Conservation (phyloP, 2,888 invertebrate genomes). For the Phlogophora meticulosa region DNA sequence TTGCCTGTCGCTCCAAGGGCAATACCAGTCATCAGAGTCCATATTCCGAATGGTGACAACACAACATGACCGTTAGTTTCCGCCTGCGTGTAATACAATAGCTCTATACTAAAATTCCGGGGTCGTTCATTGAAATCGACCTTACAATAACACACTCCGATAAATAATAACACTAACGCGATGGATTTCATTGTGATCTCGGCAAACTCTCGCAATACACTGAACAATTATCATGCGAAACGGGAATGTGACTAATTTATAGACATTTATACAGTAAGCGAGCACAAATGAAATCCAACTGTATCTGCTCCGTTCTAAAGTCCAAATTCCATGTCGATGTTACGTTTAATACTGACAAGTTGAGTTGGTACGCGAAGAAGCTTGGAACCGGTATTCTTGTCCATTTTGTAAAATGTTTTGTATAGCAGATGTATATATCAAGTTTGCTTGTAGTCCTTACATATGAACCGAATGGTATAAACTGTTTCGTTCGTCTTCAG, state of each 20-base stretch:
- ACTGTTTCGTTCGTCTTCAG: constrained; percentile 19
- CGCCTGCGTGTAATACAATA: constrained; percentile 82
- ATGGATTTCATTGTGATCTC: constrained; percentile 77
- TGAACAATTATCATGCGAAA: constrained; percentile 78
- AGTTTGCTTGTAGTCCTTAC: constrained; percentile 39
- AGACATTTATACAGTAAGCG: constrained; percentile 53
- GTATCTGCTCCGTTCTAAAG: constrained; percentile 18
- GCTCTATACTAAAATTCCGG: constrained; percentile 85
- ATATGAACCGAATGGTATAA: constrained; percentile 31
- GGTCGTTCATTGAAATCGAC: constrained; percentile 83
- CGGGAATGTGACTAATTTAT: constrained; percentile 77
- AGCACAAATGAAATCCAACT: constrained; percentile 44
- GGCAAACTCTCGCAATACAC: constrained; percentile 74
- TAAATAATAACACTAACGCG: constrained; percentile 72
- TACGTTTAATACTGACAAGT: constrained; percentile 37
- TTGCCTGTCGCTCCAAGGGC: constrained; percentile 83
- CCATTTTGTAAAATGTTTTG: constrained; percentile 50
- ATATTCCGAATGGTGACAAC: constrained; percentile 88
- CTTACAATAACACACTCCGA: constrained; percentile 77
- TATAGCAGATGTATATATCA: constrained; percentile 7
- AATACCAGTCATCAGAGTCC: constrained; percentile 88
- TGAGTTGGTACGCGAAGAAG: constrained; percentile 36
- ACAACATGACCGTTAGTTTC: constrained; percentile 85
- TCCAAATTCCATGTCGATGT: constrained; percentile 32
- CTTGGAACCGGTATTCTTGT: constrained; percentile 55